Conservation (phyloP, 2,888 invertebrate species). For the Drosophila nr. perissopoda region DNA sequence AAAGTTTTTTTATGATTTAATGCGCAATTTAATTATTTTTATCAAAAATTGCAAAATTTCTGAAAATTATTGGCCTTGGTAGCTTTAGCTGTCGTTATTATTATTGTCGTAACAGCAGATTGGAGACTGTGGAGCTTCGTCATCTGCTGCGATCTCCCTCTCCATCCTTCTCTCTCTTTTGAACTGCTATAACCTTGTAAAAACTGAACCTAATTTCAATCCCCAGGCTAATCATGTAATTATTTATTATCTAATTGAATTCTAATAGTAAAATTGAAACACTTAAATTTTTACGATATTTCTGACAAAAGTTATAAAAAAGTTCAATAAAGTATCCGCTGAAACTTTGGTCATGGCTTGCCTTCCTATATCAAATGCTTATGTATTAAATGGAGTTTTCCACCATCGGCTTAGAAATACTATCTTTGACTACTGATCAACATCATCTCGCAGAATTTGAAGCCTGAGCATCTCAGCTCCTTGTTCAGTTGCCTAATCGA, state of each 20-base stretch:
- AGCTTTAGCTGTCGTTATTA: background rate
- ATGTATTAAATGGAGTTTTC: background rate
- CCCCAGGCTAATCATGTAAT: background rate
- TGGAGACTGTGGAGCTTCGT: no score
- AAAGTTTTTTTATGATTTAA: background rate
- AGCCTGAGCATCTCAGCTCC: background rate
- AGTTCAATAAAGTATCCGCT: background rate
- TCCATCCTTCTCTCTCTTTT: background rate
- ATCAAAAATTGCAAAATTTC: background rate
- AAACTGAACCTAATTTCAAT: background rate
- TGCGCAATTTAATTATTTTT: background rate
- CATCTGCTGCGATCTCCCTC: background rate
- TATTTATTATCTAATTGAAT: background rate
- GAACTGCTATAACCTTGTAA: background rate
- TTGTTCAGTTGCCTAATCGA: constrained; percentile 12
- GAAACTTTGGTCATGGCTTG: background rate
- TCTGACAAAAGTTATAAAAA: background rate
- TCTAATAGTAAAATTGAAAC: background rate
- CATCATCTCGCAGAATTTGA: background rate
- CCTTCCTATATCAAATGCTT: background rate
- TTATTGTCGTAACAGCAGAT: background rate
- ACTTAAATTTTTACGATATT: background rate
- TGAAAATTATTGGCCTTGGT: background rate
- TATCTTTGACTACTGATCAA: background rate
- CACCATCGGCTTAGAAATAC: background rate